Percentiles rank a stretch among this genome's conserved stretches.
Conservation (phyloP, 2,797 vertebrate genomes). For the Rhabdomys pumilio region DNA sequence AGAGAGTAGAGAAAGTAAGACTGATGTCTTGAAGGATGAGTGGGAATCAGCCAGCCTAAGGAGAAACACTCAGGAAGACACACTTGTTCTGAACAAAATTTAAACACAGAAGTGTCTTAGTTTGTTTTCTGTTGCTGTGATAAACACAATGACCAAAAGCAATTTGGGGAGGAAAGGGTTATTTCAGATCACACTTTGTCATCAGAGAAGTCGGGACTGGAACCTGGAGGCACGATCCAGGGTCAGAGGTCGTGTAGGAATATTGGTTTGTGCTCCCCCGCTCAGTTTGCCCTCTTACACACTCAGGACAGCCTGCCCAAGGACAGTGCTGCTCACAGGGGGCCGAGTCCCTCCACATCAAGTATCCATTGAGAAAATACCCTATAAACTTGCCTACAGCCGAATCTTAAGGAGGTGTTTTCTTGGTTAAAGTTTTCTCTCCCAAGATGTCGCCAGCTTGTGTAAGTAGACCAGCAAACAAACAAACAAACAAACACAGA, state of each 20-base stretch:
- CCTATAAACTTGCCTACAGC: not conserved
- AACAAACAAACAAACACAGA: not conserved
- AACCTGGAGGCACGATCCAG: not conserved
- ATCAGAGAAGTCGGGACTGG: not conserved
- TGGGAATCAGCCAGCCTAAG: not conserved
- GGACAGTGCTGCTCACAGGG: not conserved
- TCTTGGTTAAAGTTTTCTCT: not conserved
- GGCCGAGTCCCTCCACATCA: not conserved
- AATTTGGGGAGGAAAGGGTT: not conserved
- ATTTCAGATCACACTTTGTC: not conserved
- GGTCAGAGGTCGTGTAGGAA: not conserved
- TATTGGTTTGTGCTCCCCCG: not conserved
- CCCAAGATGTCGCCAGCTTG: not conserved
- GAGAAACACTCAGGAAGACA: not conserved
- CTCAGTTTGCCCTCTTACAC: not conserved
- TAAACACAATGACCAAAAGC: not conserved
- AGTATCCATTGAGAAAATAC: not conserved
- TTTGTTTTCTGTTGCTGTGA: not conserved
- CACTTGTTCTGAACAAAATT: not conserved
- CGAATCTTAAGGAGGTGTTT: not conserved
- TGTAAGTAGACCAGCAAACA: not conserved
- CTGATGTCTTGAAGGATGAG: not conserved
- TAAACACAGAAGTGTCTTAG: not conserved
- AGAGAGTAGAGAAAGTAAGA: not conserved
- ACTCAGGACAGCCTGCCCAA: not conserved